Percentiles rank a stretch among this genome's conserved stretches.
Evolutionary conservation across 2,797 vertebrate genomes (phyloP).

Genomic region (Zalophus californianus): DNA sequence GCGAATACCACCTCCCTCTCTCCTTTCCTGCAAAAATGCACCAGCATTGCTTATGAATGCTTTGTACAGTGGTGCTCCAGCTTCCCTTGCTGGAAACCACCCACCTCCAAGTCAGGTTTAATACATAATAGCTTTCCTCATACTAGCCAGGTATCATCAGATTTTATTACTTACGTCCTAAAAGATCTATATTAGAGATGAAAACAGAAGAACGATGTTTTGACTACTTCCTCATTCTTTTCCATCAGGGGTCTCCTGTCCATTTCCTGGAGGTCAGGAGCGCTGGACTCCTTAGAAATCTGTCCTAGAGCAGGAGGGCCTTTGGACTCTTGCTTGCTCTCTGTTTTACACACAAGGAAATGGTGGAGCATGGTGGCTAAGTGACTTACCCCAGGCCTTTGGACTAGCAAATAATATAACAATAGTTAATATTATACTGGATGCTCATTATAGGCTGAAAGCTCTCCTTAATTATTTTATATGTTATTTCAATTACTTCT

Average conservation of each 20-base stretch:
- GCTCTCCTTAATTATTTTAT: background rate
- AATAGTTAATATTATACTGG: background rate
- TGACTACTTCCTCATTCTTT: slow-evolving; percentile 4
- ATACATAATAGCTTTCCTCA: background rate
- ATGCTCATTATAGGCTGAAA: background rate
- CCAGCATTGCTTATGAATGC: background rate
- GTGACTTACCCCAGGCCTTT: background rate
- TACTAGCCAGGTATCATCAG: background rate
- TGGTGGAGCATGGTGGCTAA: background rate
- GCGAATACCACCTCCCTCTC: background rate
- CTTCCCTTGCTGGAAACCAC: background rate
- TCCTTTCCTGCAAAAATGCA: background rate
- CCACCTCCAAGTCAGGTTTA: background rate
- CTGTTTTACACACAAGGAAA: background rate
- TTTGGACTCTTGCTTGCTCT: background rate
- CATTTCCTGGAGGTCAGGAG: background rate
- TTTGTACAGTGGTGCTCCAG: accelerated
- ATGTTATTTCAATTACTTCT: background rate
- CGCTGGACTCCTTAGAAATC: background rate
- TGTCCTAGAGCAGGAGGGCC: background rate
- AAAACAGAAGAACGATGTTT: background rate
- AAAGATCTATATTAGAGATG: background rate
- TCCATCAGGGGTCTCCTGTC: background rate
- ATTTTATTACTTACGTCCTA: background rate
- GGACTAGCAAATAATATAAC: background rate